These are phyloP conservation scores for Idaea aversata DNA, from an alignment of 2,888 invertebrate species.

Conservation along the genomic window DNA sequence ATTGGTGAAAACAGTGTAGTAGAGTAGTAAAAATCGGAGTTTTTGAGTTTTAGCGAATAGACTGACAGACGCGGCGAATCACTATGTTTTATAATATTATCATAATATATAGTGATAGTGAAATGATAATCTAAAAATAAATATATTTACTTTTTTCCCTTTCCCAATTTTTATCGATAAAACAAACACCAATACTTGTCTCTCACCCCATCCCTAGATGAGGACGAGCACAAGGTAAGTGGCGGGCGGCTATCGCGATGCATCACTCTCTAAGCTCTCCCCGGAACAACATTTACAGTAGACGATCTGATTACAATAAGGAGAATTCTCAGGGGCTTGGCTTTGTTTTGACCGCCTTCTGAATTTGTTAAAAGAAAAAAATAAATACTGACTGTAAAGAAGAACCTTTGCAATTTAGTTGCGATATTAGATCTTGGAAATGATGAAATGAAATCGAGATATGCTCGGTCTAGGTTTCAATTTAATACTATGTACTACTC, in stretches of 20 bases:
- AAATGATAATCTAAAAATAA: too few species aligned
- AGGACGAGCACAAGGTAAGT: constrained; percentile 47
- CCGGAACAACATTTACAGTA: constrained; percentile 52
- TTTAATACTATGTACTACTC: too few species aligned
- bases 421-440: not conserved
- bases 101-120: too few species aligned
- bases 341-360: constrained; percentile 17
- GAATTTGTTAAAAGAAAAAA: not conserved
- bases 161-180: constrained; percentile 12
- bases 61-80: too few species aligned
- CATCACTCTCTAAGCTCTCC: constrained; percentile 60
- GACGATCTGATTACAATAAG: constrained; percentile 52
- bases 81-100: too few species aligned
- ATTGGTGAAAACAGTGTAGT: too few species aligned
- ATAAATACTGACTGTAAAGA: not conserved
- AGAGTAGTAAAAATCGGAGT: too few species aligned
- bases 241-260: constrained; percentile 56
- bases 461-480: too few species aligned
- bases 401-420: not conserved
- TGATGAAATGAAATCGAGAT: too few species aligned
- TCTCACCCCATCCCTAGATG: constrained; percentile 23
- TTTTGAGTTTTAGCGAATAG: too few species aligned
- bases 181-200: not conserved
- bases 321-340: constrained; percentile 17
- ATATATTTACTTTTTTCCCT: too few species aligned